Percentiles rank a stretch among this genome's conserved stretches.
Evolutionary conservation across 2,888 invertebrate genomes (phyloP).

Genomic region (Gari tellinella): DNA sequence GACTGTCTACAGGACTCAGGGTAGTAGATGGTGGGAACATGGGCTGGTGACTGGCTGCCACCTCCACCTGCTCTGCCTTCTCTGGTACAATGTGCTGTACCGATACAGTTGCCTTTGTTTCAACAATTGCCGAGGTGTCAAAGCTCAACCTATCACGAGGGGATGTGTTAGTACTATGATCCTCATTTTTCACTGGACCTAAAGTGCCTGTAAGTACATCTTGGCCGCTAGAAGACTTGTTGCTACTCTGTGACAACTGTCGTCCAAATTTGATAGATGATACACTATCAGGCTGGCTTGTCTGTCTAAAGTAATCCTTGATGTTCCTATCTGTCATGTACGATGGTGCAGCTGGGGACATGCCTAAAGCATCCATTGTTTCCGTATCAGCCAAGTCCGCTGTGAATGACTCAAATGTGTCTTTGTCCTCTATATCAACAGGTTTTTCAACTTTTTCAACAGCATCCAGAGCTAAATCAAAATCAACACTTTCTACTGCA

Average conservation of each 20-base stretch:
- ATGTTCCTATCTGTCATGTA: constrained; percentile 53
- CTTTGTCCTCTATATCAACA: constrained; percentile 64
- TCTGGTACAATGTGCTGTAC: constrained; percentile 26
- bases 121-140: neutral
- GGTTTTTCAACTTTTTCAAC: constrained; percentile 55
- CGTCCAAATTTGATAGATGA: constrained; percentile 40
- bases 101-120: neutral
- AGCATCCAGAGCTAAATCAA: constrained; percentile 55
- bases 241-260: constrained; percentile 55
- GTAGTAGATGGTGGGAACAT: constrained; percentile 66
- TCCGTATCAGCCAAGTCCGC: constrained; percentile 67
- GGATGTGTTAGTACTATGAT: constrained; percentile 1
- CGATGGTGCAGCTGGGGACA: constrained; percentile 62
- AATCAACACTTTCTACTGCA: constrained; percentile 60
- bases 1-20: constrained; percentile 72
- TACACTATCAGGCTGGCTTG: constrained; percentile 45
- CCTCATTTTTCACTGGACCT: neutral
- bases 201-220: constrained; percentile 4
- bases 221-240: constrained; percentile 22
- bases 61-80: no score
- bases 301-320: constrained; percentile 54
- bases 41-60: constrained; percentile 38
- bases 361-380: constrained; percentile 61
- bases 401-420: constrained; percentile 78
- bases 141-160: constrained; percentile 10